Conservation (phyloP, 2,113 vertebrate species). For the Urocitellus parryii region DNA sequence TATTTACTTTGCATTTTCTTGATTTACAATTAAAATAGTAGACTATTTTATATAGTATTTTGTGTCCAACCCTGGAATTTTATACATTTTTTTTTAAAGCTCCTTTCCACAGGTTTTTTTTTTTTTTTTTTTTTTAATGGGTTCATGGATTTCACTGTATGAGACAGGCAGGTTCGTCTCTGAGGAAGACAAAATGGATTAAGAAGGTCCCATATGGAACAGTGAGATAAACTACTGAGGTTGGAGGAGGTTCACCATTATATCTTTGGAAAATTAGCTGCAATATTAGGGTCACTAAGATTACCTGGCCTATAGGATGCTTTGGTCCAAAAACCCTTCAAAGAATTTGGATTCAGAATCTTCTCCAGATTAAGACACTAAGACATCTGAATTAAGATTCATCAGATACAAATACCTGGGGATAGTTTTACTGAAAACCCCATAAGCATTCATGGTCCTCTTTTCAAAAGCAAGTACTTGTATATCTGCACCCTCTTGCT, state of each 20-base stretch:
- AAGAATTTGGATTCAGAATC: neutral
- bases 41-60: neutral
- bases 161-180: neutral
- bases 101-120: neutral
- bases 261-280: conserved; percentile 15
- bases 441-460: neutral
- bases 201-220: neutral
- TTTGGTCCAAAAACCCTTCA: neutral
- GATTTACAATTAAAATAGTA: neutral
- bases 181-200: neutral
- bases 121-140: rapidly evolving
- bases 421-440: neutral
- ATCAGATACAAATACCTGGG: neutral
- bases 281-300: neutral
- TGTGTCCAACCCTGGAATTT: neutral
- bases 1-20: neutral
- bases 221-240: neutral
- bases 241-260: neutral
- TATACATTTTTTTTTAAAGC: neutral
- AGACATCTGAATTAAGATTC: neutral
- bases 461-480: neutral
- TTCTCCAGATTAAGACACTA: neutral
- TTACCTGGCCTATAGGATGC: neutral
- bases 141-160: neutral
- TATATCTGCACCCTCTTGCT: neutral